Evolutionary conservation across 2,888 invertebrate species (phyloP).

Genomic region (Sialis lutaria): DNA sequence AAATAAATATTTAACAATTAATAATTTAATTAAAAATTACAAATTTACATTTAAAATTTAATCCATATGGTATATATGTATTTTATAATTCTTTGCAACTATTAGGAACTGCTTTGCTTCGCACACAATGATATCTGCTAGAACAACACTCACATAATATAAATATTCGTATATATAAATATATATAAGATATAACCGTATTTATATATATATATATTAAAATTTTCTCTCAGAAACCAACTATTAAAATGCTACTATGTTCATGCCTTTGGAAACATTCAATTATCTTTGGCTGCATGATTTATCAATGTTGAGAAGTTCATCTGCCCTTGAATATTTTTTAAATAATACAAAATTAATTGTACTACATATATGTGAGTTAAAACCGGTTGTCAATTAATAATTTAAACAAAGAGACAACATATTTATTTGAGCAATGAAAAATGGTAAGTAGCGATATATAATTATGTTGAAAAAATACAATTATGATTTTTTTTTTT

Average conservation of each 20-base stretch:
- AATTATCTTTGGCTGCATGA: conserved; percentile 2
- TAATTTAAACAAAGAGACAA: no score
- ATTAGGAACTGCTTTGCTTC: neutral
- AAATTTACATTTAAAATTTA: no score
- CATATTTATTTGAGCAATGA: no score
- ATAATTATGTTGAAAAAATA: no score
- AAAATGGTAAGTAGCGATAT: no score
- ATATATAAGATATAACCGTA: neutral
- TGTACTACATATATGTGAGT: no score
- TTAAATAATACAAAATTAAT: no score
- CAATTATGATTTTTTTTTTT: no score
- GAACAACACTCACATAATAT: neutral
- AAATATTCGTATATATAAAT: neutral
- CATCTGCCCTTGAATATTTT: neutral
- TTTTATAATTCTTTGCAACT: neutral
- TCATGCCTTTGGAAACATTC: conserved; percentile 4
- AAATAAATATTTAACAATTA: no score
- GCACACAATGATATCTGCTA: neutral
- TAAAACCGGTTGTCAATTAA: no score
- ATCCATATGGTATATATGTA: no score
- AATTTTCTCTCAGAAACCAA: neutral
- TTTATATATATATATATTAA: neutral
- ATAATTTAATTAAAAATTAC: no score
- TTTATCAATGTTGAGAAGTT: neutral
- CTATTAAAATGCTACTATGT: conserved; percentile 1